phyloP scores from a whole-genome alignment of 1,140 invertebrate species.

The Bombyx mandarina region DNA sequence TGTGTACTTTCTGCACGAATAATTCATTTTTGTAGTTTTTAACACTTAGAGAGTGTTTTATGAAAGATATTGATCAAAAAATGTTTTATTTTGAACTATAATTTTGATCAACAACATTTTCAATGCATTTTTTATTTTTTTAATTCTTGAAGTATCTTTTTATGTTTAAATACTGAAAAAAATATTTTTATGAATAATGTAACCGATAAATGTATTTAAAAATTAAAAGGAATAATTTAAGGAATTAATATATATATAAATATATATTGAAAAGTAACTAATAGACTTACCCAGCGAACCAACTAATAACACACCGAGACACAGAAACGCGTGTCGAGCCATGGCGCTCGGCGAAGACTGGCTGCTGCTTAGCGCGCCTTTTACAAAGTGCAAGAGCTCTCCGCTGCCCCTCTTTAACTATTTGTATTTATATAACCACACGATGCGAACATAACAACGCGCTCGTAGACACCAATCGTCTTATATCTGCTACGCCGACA shows the following conservation, averaged over 20 bases:
- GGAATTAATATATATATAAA: not conserved
- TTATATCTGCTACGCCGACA: constrained; percentile 41
- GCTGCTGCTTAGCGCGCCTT: constrained; percentile 48
- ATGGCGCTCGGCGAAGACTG: constrained; percentile 66
- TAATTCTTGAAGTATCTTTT: too few species aligned
- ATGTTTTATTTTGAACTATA: too few species aligned
- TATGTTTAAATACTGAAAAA: too few species aligned
- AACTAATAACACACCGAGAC: constrained; percentile 57
- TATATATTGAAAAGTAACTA: constrained; percentile 3
- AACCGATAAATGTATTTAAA: not conserved
- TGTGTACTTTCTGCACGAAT: not conserved
- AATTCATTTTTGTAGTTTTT: too few species aligned
- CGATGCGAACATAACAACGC: constrained; percentile 34
- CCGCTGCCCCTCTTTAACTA: constrained; percentile 66
- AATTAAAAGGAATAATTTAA: not conserved
- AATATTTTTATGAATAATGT: too few species aligned
- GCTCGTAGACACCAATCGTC: constrained; percentile 44
- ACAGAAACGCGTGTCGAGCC: constrained; percentile 65
- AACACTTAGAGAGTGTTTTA: too few species aligned
- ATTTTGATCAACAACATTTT: too few species aligned
- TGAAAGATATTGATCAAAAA: too few species aligned
- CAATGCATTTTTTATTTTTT: too few species aligned
- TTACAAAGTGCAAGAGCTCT: constrained; percentile 67
- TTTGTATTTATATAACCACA: constrained; percentile 69
- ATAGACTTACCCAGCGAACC: constrained; percentile 52